Percentiles rank a stretch among this genome's conserved stretches.
Evolutionary conservation across 2,797 vertebrate genomes (phyloP).

Genomic region (Siniperca undulata): DNA sequence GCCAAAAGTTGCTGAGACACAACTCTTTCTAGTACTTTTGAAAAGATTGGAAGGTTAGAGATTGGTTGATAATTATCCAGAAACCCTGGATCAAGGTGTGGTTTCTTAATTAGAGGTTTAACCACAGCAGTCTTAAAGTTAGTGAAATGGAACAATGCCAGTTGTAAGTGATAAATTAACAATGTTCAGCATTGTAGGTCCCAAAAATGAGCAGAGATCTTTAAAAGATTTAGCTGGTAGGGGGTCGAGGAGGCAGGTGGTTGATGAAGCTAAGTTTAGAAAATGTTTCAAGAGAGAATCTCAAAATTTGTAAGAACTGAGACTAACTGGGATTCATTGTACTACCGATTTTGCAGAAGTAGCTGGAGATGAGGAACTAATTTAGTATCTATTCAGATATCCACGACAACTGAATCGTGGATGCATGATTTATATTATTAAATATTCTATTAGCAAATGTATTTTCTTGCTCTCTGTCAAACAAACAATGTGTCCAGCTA

Average conservation of each 20-base stretch:
- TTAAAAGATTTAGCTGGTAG: background rate
- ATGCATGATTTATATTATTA: background rate
- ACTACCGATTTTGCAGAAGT: background rate
- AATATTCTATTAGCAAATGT: background rate
- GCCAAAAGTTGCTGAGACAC: background rate
- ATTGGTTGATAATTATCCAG: background rate
- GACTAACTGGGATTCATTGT: background rate
- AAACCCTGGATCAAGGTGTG: background rate
- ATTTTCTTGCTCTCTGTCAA: background rate
- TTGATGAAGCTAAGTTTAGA: background rate
- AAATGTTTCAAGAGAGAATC: background rate
- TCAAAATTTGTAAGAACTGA: background rate
- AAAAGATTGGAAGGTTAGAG: background rate
- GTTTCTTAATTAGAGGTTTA: conserved; percentile 6
- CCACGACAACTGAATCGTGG: background rate
- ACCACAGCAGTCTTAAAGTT: background rate
- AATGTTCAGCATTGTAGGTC: background rate
- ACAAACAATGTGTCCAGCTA: background rate
- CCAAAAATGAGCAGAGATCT: background rate
- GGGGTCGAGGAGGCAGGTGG: background rate
- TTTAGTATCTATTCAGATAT: background rate
- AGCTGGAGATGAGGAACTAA: background rate
- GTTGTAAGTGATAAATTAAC: background rate
- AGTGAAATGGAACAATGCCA: too few species aligned
- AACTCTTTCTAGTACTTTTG: background rate